Evolutionary conservation across 2,888 invertebrate genomes (phyloP).

Genomic region (Nasonia oneida): DNA sequence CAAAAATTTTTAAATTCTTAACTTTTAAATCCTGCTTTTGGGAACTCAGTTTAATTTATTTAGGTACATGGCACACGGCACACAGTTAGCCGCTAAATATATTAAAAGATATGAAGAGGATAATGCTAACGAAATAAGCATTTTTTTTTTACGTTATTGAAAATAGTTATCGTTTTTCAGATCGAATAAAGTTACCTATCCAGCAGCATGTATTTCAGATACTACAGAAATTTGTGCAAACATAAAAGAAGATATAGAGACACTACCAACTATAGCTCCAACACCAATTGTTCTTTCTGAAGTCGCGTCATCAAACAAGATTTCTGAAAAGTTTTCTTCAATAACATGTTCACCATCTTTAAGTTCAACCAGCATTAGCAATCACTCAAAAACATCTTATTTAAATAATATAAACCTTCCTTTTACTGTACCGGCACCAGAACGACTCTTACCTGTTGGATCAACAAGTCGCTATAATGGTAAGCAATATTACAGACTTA

Average conservation of each 20-base stretch:
- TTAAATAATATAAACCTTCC: neutral
- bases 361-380: neutral
- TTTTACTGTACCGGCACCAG: slow-evolving; percentile 30
- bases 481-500: neutral
- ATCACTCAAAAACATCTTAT: neutral
- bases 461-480: neutral
- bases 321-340: no score
- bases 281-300: neutral
- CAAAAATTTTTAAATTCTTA: no score
- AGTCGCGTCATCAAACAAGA: neutral
- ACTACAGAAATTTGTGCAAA: neutral
- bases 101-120: no score
- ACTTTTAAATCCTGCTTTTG: no score
- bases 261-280: neutral
- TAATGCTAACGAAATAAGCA: neutral
- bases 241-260: neutral
- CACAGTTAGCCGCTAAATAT: no score
- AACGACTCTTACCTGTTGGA: slow-evolving; percentile 40
- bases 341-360: neutral
- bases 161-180: neutral
- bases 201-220: neutral
- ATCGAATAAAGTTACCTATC: neutral
- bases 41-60: no score
- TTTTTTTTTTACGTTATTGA: neutral
- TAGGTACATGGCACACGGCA: no score